These are phyloP conservation scores for Lasius platythorax DNA, from an alignment of 2,888 invertebrate genomes.

Conservation along the genomic window DNA sequence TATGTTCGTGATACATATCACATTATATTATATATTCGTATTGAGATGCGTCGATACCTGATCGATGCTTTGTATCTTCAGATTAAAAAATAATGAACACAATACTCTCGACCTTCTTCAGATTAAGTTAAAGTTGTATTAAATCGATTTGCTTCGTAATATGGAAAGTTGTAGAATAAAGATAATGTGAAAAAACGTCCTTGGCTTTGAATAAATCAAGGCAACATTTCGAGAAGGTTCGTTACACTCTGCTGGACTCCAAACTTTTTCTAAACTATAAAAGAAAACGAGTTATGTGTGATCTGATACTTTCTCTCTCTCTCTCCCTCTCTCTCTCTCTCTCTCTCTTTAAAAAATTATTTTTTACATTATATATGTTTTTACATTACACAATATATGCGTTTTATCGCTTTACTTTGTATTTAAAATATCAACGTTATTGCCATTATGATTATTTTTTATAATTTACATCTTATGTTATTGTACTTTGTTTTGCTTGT, in stretches of 20 bases:
- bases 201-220: constrained; percentile 38
- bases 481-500: not conserved
- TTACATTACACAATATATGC: not conserved
- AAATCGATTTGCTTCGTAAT: not conserved
- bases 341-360: not conserved
- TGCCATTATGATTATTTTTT: not conserved
- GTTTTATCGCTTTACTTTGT: not conserved
- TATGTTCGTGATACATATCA: no score
- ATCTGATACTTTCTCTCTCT: not conserved
- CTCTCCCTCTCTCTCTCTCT: not conserved
- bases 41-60: not conserved
- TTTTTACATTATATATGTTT: not conserved
- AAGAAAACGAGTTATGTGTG: constrained; percentile 15
- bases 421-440: not conserved
- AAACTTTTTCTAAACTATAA: constrained; percentile 31
- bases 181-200: constrained; percentile 14
- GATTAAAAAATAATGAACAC: no score
- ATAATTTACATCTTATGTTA: not conserved
- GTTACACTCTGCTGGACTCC: constrained; percentile 28
- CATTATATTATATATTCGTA: not conserved
- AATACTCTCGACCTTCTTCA: no score
- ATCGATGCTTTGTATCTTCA: no score
- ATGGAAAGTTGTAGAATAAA: not conserved
- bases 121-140: not conserved
- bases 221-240: constrained; percentile 24